These are phyloP conservation scores for Diplodus puntazzo DNA, from an alignment of 2,797 vertebrate genomes.

Conservation along the genomic window DNA sequence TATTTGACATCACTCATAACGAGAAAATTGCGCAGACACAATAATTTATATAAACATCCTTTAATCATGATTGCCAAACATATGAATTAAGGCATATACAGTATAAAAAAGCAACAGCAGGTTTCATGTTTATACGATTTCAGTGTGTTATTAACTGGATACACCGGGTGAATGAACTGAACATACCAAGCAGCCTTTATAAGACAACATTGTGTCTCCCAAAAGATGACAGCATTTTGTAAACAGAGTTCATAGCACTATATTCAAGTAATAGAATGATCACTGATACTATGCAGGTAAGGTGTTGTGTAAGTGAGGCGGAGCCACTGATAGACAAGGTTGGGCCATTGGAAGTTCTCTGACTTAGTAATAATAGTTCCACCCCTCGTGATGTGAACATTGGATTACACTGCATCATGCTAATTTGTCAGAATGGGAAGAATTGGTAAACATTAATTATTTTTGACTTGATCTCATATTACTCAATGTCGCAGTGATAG, in stretches of 20 bases:
- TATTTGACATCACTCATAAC: background rate
- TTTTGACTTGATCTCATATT: too few species aligned
- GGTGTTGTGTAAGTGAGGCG: constrained; percentile 79
- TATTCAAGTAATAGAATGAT: constrained; percentile 98
- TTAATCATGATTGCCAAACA: constrained; percentile 99
- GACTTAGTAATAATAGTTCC: background rate
- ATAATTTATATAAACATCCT: constrained; percentile 85
- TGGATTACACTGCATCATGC: background rate
- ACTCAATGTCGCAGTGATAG: too few species aligned
- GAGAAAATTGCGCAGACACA: constrained; percentile 28
- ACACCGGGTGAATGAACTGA: constrained; percentile 90
- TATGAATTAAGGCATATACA: constrained; percentile 98
- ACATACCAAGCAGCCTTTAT: constrained; percentile 93
- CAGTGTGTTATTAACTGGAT: constrained; percentile 87
- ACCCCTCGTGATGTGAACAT: background rate
- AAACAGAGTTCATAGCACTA: constrained; percentile 98
- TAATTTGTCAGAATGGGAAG: background rate
- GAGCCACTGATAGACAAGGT: constrained; percentile 83
- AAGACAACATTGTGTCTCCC: constrained; percentile 89
- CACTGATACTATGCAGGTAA: constrained; percentile 88
- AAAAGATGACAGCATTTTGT: constrained; percentile 91
- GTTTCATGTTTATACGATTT: constrained; percentile 92
- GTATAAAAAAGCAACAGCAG: constrained; percentile 98
- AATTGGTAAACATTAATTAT: background rate
- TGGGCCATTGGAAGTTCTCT: background rate